Conservation (phyloP, 64 coral and sea anemone genomes). For the Catalaphyllia jardinei region DNA sequence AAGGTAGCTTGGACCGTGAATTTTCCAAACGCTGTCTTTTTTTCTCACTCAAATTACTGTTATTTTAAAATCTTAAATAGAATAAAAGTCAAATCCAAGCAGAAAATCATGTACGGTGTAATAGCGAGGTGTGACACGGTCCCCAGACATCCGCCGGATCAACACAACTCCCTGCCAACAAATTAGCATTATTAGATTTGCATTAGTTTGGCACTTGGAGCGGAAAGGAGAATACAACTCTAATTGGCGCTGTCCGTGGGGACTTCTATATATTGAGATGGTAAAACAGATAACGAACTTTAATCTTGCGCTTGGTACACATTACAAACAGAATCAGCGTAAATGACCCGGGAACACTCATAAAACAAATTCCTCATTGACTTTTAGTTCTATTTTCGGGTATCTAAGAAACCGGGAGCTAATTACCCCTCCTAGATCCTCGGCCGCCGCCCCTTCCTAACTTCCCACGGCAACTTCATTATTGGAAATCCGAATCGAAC, state of each 20-base stretch:
- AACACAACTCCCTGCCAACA: slow-evolving; percentile 13
- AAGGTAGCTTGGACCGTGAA: slow-evolving; percentile 46
- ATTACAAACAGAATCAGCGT: background rate
- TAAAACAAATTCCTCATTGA: background rate
- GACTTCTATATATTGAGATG: slow-evolving; percentile 21
- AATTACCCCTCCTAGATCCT: background rate
- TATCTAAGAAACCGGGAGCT: slow-evolving; percentile 26
- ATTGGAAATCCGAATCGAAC: background rate
- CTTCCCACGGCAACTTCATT: slow-evolving; percentile 3
- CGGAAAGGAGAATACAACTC: slow-evolving; percentile 27
- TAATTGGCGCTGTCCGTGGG: slow-evolving; percentile 35
- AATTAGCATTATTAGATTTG: slow-evolving; percentile 27
- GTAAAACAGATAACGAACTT: background rate
- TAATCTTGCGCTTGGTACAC: background rate
- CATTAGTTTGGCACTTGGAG: slow-evolving; percentile 23
- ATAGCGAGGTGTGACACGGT: background rate
- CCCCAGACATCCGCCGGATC: background rate
- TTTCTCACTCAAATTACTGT: background rate
- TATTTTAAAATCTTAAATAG: background rate
- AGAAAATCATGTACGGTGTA: background rate
- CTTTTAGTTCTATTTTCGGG: background rate
- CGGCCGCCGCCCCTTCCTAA: background rate
- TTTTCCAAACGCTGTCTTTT: background rate
- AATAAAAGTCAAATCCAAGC: background rate
- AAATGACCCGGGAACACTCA: background rate